Evolutionary conservation across 2,113 vertebrate genomes (phyloP).

Genomic region (Ursus arctos): DNA sequence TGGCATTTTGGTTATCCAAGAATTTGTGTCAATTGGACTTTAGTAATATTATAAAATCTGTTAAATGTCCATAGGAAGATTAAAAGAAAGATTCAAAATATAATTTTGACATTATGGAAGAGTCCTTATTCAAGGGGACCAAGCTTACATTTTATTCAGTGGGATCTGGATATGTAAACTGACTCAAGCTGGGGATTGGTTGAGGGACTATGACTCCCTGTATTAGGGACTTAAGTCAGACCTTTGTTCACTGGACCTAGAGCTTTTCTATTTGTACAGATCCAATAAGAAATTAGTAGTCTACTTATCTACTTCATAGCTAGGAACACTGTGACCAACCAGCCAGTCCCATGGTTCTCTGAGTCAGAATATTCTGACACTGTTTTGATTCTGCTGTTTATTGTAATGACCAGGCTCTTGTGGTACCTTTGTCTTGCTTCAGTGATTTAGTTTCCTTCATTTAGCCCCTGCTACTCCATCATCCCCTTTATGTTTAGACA

Average conservation of each 20-base stretch:
- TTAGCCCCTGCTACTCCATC: not conserved
- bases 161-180: not conserved
- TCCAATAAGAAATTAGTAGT: not conserved
- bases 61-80: not conserved
- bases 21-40: not conserved
- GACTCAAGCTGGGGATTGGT: not conserved
- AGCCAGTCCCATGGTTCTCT: not conserved
- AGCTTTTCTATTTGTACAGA: not conserved
- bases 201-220: not conserved
- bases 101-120: not conserved
- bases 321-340: not conserved
- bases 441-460: not conserved
- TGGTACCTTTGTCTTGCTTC: not conserved
- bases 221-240: not conserved
- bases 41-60: not conserved
- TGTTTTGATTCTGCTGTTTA: not conserved
- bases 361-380: not conserved
- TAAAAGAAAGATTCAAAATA: not conserved
- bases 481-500: not conserved
- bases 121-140: not conserved
- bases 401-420: not conserved
- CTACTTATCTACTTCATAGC: not conserved
- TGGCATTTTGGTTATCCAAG: not conserved
- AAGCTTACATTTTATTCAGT: not conserved
- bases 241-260: not conserved